These are phyloP conservation scores for Callocephalon fimbriatum DNA, from an alignment of 2,113 vertebrate genomes.

Conservation along the genomic window DNA sequence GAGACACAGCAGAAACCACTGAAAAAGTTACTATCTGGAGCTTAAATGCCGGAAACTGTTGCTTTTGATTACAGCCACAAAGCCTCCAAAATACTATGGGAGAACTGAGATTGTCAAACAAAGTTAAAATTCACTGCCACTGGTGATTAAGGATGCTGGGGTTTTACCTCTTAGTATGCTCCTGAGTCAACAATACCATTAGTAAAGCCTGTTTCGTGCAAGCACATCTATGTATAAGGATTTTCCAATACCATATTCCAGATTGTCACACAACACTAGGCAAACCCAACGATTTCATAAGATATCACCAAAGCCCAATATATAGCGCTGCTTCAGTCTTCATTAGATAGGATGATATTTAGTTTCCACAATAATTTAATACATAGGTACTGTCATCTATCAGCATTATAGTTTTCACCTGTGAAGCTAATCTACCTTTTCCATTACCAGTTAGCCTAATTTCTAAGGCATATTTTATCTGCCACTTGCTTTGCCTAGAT, in stretches of 20 bases:
- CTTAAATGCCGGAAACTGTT: background rate
- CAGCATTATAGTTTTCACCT: background rate
- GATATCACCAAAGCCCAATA: fast-evolving
- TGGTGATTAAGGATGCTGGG: background rate
- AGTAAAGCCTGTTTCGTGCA: background rate
- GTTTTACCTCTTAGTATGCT: background rate
- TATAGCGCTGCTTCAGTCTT: background rate
- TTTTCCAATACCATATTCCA: background rate
- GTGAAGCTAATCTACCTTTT: background rate
- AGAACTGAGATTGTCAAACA: background rate
- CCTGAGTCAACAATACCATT: background rate
- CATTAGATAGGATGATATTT: background rate
- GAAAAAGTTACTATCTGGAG: background rate
- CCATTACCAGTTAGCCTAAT: background rate
- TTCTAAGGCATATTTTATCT: background rate
- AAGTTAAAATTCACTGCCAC: background rate
- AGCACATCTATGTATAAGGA: background rate
- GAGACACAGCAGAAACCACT: background rate
- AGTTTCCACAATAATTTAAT: background rate
- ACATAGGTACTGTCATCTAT: background rate
- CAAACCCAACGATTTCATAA: fast-evolving
- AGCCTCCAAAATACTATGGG: background rate
- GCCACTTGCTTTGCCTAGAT: background rate
- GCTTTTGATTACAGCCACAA: background rate
- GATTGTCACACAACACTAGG: background rate